Evolutionary conservation across 2,888 invertebrate species (phyloP).

Genomic region (Tiliacea citrago): DNA sequence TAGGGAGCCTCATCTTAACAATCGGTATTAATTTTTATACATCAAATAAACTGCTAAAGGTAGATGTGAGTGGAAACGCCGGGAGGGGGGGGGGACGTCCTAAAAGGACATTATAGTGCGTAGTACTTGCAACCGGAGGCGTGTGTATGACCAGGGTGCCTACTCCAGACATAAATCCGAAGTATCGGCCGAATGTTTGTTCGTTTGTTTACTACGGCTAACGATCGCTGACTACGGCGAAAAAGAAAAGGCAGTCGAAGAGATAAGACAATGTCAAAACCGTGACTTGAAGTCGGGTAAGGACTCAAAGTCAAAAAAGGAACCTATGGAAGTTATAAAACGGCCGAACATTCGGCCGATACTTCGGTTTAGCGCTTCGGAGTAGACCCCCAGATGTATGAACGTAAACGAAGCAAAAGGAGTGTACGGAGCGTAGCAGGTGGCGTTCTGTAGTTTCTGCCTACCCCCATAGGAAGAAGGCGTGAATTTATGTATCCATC

Average conservation of each 20-base stretch:
- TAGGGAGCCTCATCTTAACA: background rate
- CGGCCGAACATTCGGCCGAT: no score
- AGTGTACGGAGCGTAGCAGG: background rate
- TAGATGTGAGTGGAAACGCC: background rate
- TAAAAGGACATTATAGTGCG: background rate
- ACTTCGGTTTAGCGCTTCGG: no score
- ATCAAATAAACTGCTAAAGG: background rate
- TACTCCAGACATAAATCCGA: no score
- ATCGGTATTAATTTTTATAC: background rate
- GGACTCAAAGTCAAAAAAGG: no score
- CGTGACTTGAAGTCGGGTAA: no score
- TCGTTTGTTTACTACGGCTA: no score
- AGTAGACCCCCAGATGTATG: background rate
- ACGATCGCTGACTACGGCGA: no score
- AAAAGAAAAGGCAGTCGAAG: no score
- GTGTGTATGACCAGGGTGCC: no score
- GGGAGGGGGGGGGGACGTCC: background rate
- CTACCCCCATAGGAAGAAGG: background rate
- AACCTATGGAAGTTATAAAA: no score
- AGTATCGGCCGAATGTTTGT: no score
- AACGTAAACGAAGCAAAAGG: background rate
- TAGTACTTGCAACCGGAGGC: background rate
- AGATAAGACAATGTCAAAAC: no score
- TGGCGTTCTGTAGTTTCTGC: background rate
- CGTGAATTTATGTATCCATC: background rate